Evolutionary conservation across 64 coral and sea anemone genomes (phyloP).

Genomic region (Dendronephthya gigantea): DNA sequence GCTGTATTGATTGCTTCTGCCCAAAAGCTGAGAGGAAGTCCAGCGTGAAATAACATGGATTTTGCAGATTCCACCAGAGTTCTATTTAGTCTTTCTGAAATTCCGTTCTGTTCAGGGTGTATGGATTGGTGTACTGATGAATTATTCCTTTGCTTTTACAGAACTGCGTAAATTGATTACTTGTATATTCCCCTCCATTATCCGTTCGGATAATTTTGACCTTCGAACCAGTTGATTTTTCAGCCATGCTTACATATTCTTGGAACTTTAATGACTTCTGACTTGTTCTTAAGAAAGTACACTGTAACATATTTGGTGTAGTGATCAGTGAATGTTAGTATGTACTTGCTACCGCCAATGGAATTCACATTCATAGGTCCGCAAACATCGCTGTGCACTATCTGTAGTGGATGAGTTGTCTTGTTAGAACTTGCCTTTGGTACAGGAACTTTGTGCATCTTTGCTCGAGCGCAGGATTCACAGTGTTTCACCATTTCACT

Average conservation of each 20-base stretch:
- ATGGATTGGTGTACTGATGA: slow-evolving; percentile 15
- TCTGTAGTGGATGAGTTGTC: neutral
- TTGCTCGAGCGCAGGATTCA: too few species aligned
- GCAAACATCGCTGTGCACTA: neutral
- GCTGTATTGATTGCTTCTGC: neutral
- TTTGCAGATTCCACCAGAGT: neutral
- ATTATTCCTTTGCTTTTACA: slow-evolving; percentile 57
- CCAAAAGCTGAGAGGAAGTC: neutral
- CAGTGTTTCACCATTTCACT: neutral
- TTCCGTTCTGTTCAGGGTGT: neutral
- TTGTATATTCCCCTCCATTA: neutral
- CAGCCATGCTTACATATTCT: slow-evolving; percentile 16
- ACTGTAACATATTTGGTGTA: slow-evolving; percentile 13
- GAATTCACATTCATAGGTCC: neutral
- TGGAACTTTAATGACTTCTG: slow-evolving; percentile 1
- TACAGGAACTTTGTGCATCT: neutral
- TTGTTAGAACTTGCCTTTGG: neutral
- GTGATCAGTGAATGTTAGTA: slow-evolving; percentile 16
- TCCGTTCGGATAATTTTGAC: neutral
- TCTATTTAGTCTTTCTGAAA: neutral
- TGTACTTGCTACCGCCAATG: too few species aligned
- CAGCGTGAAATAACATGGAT: neutral
- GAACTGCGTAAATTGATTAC: slow-evolving; percentile 27
- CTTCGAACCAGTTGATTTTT: neutral
- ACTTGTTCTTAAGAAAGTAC: neutral